Conservation (phyloP, 2,888 invertebrate species). For the Galerucella pusilla region DNA sequence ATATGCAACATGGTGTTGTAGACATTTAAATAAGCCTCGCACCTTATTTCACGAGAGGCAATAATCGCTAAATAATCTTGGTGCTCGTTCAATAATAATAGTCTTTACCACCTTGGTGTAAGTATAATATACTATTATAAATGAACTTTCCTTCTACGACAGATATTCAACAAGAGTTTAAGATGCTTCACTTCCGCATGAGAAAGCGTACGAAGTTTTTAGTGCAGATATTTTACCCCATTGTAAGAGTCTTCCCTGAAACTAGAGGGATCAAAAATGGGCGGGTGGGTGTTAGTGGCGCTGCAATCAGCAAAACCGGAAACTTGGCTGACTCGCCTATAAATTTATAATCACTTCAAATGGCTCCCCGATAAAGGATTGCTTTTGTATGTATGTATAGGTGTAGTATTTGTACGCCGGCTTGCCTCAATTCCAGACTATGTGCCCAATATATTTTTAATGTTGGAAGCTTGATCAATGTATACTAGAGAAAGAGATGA, state of each 20-base stretch:
- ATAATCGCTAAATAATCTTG: no score
- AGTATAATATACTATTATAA: no score
- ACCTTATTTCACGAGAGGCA: no score
- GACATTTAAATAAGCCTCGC: no score
- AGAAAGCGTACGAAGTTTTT: neutral
- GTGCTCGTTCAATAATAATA: no score
- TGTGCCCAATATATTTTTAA: neutral
- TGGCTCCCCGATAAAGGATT: slow-evolving; percentile 37
- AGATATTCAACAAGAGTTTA: neutral
- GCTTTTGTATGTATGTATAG: slow-evolving; percentile 19
- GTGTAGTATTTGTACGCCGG: slow-evolving; percentile 8
- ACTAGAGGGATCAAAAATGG: neutral
- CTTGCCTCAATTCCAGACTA: neutral
- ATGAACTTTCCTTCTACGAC: neutral
- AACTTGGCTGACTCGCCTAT: slow-evolving; percentile 57
- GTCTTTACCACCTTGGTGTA: no score
- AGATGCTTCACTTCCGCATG: neutral
- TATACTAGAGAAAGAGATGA: no score
- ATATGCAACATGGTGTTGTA: no score
- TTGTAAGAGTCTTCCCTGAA: neutral
- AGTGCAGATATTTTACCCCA: neutral
- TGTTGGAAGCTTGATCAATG: no score
- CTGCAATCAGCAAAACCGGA: slow-evolving; percentile 60
- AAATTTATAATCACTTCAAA: slow-evolving; percentile 58
- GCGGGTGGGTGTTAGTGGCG: slow-evolving; percentile 18